phyloP scores from a whole-genome alignment of 2,888 invertebrate genomes.

The Chesias legatella region DNA sequence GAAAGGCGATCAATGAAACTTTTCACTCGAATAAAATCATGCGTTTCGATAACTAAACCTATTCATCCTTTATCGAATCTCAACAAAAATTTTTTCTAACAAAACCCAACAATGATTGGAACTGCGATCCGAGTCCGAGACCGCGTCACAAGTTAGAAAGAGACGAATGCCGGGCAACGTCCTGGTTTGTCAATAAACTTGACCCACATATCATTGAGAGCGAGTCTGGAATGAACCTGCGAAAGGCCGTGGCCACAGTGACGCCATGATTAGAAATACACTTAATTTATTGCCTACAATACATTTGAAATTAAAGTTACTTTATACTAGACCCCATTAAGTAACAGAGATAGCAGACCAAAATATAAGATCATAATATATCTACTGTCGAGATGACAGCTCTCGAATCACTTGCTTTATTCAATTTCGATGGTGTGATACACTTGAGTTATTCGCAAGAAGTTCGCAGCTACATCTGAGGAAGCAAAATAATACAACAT shows the following conservation, averaged over 20 bases:
- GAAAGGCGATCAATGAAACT: conserved; percentile 12
- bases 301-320: too few relatives aligned
- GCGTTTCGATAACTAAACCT: conserved; percentile 10
- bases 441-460: too few relatives aligned
- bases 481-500: too few relatives aligned
- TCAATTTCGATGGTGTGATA: too few relatives aligned
- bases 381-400: too few relatives aligned
- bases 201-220: conserved; percentile 76
- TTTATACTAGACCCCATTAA: too few relatives aligned
- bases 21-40: conserved; percentile 14
- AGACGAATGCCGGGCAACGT: conserved; percentile 60
- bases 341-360: too few relatives aligned
- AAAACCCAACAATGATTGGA: conserved; percentile 12
- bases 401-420: too few relatives aligned
- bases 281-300: too few relatives aligned
- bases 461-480: too few relatives aligned
- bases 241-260: conserved; percentile 40
- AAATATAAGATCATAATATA: too few relatives aligned
- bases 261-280: conserved; percentile 9
- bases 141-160: conserved; percentile 27
- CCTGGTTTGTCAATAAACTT: conserved; percentile 79
- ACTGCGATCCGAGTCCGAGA: conserved; percentile 26
- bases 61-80: conserved; percentile 19
- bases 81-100: conserved; percentile 6
- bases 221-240: conserved; percentile 53